These are phyloP conservation scores for Pelusios castaneus DNA, from an alignment of 2,113 vertebrate genomes.

Conservation along the genomic window DNA sequence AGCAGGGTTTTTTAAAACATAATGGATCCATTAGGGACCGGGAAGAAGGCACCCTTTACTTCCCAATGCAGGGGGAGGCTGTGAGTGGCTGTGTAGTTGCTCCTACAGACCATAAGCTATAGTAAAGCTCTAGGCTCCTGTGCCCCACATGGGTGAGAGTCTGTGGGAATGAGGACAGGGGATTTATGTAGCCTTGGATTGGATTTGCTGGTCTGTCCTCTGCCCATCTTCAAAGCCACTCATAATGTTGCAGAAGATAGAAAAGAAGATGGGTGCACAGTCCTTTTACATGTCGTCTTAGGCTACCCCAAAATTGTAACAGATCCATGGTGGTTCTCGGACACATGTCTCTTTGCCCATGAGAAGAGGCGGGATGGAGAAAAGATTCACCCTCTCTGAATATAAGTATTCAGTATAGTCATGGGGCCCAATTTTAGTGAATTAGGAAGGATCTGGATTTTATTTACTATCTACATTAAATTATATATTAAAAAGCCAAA, in stretches of 20 bases:
- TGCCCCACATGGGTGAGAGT: not conserved
- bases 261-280: not conserved
- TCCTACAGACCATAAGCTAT: not conserved
- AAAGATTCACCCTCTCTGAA: not conserved
- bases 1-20: not conserved
- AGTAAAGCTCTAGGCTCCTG: not conserved
- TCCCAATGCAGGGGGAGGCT: not conserved
- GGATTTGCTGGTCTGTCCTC: not conserved
- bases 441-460: slow-evolving; percentile 18
- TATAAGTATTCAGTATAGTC: not conserved
- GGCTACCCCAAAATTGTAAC: not conserved
- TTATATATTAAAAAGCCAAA: slow-evolving; percentile 9
- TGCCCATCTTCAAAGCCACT: too few species aligned
- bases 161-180: not conserved
- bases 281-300: not conserved
- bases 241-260: not conserved
- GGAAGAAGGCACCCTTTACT: not conserved
- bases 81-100: not conserved
- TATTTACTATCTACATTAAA: not conserved
- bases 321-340: not conserved
- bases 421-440: slow-evolving; percentile 15
- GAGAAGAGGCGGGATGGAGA: not conserved
- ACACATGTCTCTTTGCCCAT: not conserved
- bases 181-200: not conserved
- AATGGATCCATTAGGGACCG: not conserved